Base-by-base conservation (phyloP, 37 sponge, comb jelly and placozoan species). In the Axinella damicornis region DNA sequence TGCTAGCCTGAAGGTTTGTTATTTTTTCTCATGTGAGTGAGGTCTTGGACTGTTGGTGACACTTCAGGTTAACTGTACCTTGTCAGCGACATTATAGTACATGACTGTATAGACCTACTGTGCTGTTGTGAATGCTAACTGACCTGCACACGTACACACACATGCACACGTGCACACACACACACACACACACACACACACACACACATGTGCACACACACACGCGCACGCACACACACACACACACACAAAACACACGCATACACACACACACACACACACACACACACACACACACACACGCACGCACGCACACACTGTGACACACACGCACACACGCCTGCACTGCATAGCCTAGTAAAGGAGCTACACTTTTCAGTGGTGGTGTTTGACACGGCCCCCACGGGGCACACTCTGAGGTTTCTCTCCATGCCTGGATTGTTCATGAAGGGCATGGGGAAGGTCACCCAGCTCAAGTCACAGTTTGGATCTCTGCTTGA, bases 341-440 rank as follows among this genome's bases (percentile, higher is more conserved):
- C n/a, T n/a, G n/a, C 37, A 32, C n/a, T 34, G 22, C 71, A 37
- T 6, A 98, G 95, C 11, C 60, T 96, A 22, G 93, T 98, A 33
- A 83, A 95, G 76, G 84, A 89, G 81, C 82, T 96, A 34, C 57
- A 96, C 65, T 98, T 98, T 73, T 95, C 97, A 20, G 99, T 98
- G 80, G 99, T 98, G 36, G 94, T 98, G 41, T 98, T 98, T 79
- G 99, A 98, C 89, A 98, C 99, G 22, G 99, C 99, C 0, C 99
- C 99, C 21, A 98, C 99, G 22, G 99, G 99, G 17, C 99, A 98
- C 89, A 98, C 99, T 20, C 88, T 98, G 12, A 82, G 99, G 21
- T 93, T 98, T 62, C 94, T 98, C 36, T 96, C 99, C 39, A 94
- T 96, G 85, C 99, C 99, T 15, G 69, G 68, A 24, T 69, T 89